Base-by-base conservation (phyloP, 2,888 invertebrate species). In the Cryptocheilus praepositus region DNA sequence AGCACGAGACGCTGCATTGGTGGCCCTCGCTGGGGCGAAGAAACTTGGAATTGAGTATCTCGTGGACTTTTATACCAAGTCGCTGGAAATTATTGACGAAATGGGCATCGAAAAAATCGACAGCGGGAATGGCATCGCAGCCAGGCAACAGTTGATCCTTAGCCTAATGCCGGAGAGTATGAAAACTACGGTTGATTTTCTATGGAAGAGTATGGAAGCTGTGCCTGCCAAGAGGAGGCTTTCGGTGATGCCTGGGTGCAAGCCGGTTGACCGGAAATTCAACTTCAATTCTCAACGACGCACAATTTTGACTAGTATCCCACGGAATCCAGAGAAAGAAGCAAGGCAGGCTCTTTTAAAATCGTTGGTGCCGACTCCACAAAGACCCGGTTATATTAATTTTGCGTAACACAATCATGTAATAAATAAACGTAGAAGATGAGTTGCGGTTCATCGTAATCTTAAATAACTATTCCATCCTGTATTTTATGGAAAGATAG, bases 201-300 rank as follows among this genome's bases (percentile, higher is more conserved):
- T 91, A 2, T 89, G 91, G 76, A 86, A 88, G 25, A 83, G 88
- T 64, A 91, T 91, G 89, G 81, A 89, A 0, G 86, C 86, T 0
- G 88, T 91, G 71, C 90, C 90, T 0, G 82, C 89, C 0, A 80
- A 82, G 2, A 81, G 91, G 52, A 82, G 90, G 62, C 83, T 91
- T 80, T 89, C 90, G 1, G 88, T 91, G 11, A 90, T 91, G 88
- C 91, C 91, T 0, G 91, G 91, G 0, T 86, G 82, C 65, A 86
- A 86, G 52, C 80, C 87, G 0, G 72, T 82, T 19, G 81, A 87
- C 70, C 66, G 76, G 13, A 68, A 77, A 36, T 78, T 70, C 51
- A 69, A 77, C 28, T 51, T 82, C 8, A 64, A 82, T 0, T 81
- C 72, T 56, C 79, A 64, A 56, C 79, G 79, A 64, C 77, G 70